These are phyloP conservation scores for Asteroscopus sphinx DNA, from an alignment of 2,888 invertebrate genomes.

Conservation along the genomic window DNA sequence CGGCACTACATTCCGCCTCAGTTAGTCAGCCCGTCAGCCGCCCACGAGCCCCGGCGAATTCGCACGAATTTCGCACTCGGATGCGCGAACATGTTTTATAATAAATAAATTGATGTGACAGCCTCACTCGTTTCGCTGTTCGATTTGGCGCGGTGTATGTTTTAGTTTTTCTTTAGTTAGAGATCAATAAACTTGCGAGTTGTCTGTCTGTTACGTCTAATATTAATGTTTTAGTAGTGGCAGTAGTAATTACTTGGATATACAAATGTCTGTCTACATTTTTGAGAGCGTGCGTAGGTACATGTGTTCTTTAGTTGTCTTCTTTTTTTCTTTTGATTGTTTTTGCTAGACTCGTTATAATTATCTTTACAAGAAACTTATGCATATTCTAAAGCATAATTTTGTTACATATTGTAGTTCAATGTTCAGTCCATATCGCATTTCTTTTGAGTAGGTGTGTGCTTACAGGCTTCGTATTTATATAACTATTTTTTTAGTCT, in stretches of 20 bases:
- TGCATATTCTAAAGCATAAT: slow-evolving; percentile 8
- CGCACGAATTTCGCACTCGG: slow-evolving; percentile 49
- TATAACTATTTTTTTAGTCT: no score
- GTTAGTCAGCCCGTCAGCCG: slow-evolving; percentile 64
- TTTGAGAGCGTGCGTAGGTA: slow-evolving; percentile 32
- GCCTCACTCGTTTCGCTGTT: slow-evolving; percentile 47
- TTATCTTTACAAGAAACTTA: slow-evolving; percentile 37
- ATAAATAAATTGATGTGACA: slow-evolving; percentile 58
- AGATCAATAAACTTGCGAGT: slow-evolving; percentile 47
- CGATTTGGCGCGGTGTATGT: slow-evolving; percentile 31
- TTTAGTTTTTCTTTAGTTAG: slow-evolving; percentile 47
- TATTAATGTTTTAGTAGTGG: slow-evolving; percentile 29
- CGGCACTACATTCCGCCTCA: slow-evolving; percentile 60
- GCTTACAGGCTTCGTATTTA: no score
- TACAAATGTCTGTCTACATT: slow-evolving; percentile 43
- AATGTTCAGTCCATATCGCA: background rate
- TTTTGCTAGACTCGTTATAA: slow-evolving; percentile 27
- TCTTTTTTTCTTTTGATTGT: slow-evolving; percentile 20
- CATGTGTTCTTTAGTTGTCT: slow-evolving; percentile 19
- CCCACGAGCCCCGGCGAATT: slow-evolving; percentile 56
- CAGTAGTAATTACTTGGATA: slow-evolving; percentile 44
- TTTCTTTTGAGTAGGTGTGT: no score
- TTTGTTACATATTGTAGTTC: background rate
- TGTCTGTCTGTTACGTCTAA: slow-evolving; percentile 12
- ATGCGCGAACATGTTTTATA: slow-evolving; percentile 55